A percentile compares a stretch with the other conserved stretches of the same genome.
Conservation (phyloP, 2,113 vertebrate genomes). For the Phylloscopus trochiloides region DNA sequence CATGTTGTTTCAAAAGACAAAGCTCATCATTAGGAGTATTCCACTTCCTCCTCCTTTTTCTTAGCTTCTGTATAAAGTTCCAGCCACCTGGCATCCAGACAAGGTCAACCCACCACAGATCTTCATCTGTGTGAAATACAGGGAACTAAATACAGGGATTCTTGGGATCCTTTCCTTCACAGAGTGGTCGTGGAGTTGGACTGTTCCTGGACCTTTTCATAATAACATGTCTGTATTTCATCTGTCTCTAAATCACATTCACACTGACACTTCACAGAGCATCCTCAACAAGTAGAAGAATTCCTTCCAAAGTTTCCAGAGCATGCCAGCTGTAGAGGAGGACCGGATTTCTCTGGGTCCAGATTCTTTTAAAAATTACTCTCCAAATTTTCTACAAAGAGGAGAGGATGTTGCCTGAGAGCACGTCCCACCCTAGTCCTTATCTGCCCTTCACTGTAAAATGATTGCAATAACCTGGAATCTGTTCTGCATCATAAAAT, state of each 20-base stretch:
- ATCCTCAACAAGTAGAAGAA: not conserved
- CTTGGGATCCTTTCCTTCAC: not conserved
- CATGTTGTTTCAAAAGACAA: not conserved
- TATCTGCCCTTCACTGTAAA: not conserved
- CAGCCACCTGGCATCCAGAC: not conserved
- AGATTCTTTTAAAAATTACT: not conserved
- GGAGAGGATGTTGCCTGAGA: not conserved
- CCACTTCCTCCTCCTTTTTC: not conserved
- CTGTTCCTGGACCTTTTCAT: not conserved
- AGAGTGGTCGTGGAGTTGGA: accelerated
- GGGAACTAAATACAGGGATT: not conserved
- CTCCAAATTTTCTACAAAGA: not conserved
- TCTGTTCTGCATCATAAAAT: not conserved
- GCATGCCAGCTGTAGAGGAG: accelerated
- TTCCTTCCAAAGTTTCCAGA: not conserved
- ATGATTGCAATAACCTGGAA: not conserved
- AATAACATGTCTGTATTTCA: not conserved
- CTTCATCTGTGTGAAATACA: not conserved
- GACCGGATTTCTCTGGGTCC: not conserved
- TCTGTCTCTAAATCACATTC: not conserved
- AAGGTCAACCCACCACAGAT: not conserved
- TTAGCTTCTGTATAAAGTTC: not conserved
- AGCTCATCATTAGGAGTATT: not conserved
- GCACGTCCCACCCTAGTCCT: not conserved
- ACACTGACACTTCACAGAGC: not conserved